Conservation (phyloP, 2,113 vertebrate species). For the Euleptes europaea region DNA sequence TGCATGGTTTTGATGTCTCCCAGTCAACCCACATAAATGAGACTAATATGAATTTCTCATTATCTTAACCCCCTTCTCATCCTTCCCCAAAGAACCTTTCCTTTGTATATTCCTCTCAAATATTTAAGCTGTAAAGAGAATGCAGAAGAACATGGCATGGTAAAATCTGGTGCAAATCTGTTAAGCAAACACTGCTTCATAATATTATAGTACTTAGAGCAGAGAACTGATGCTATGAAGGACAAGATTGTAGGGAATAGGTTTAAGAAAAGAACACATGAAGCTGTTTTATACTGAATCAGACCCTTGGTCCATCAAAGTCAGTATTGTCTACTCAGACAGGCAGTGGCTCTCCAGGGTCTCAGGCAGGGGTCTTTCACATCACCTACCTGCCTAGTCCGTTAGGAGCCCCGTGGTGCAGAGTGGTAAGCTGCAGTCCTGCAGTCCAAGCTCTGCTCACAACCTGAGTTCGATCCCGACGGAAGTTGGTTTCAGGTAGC, state of each 20-base stretch:
- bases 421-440: too few species aligned
- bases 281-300: too few species aligned
- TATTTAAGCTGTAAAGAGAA: not conserved
- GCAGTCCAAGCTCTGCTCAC: too few species aligned
- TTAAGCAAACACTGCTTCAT: not conserved
- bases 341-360: too few species aligned
- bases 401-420: too few species aligned
- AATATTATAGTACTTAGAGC: not conserved
- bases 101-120: not conserved
- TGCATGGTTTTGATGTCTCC: slow-evolving; percentile 1
- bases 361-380: too few species aligned
- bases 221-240: not conserved
- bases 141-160: not conserved
- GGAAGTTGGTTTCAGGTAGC: too few species aligned
- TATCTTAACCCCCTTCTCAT: not conserved
- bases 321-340: too few species aligned
- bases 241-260: not conserved
- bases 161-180: not conserved
- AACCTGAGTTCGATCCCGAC: too few species aligned
- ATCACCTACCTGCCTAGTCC: too few species aligned
- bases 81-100: not conserved
- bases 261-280: not conserved
- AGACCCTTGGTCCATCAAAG: too few species aligned
- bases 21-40: slow-evolving; percentile 3
- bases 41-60: not conserved